Base-by-base conservation (phyloP, 2,113 vertebrate species). In the Tachuris rubrigastra region DNA sequence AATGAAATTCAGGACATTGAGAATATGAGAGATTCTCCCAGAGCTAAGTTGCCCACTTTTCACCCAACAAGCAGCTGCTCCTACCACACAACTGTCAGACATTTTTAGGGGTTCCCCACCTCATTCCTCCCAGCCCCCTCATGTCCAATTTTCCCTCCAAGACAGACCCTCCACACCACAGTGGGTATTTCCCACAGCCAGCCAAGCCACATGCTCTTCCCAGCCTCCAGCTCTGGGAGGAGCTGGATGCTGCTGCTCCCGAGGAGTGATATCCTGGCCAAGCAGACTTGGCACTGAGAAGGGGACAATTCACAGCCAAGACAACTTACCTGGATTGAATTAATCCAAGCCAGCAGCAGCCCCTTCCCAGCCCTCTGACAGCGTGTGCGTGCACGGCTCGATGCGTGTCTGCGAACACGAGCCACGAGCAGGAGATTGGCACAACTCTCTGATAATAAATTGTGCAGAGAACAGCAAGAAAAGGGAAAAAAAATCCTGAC, bases 291-390 rank as follows among this genome's bases (percentile, higher is more conserved):
- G 75, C 90, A 88, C 75, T 4, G 8, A 46, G n/a, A 62, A 85
- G 22, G 47, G 76, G 55, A 62, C 82, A 47, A 71, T 91, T 93
- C 52, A 19, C 74, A 92, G 94, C 77, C 86, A 47, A 75, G 84
- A 78, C 4, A 49, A 65, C 69, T 94, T 69, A 95, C 95, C 91
- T 95, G 87, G 80, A 25, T 35, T 42, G 80, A 85, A 89, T 95
- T 55, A 91, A 94, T 94, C 80, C 31, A 10, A 91, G 14, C 42
- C 85, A 67, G 62, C 35, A 55, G 90, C 86, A 69, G 75, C 1
- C 24, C 69, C 62, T 67, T 37, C 84, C 55, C 76, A n/a, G 77
- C 89, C 68, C 14, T 0, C 73, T 44, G 82, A 58, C 85, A 55
- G 85, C 1, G 1, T 5, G 47, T 11, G 42, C 8, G 0, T 5